A percentile compares a stretch with the other conserved stretches of the same genome.
Evolutionary conservation across 2,113 vertebrate genomes (phyloP).

Genomic region (Zosterops pallidus): DNA sequence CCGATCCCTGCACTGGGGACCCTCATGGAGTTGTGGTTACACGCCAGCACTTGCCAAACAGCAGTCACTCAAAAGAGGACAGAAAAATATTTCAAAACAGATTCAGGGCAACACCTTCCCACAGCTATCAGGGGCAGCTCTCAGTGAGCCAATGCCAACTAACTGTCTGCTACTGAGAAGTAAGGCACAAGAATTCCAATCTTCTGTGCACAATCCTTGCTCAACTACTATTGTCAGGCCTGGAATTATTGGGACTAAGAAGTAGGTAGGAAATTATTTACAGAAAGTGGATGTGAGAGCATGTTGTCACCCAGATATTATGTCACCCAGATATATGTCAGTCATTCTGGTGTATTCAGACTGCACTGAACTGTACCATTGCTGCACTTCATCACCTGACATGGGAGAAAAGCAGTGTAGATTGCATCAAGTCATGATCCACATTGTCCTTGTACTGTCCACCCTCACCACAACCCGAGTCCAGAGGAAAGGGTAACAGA

Average conservation of each 20-base stretch:
- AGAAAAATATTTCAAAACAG: not conserved
- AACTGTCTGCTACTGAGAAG: not conserved
- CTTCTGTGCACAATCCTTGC: not conserved
- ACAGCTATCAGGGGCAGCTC: not conserved
- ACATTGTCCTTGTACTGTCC: not conserved
- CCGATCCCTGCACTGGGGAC: not conserved
- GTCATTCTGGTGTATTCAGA: not conserved
- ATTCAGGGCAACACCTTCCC: not conserved
- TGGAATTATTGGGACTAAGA: not conserved
- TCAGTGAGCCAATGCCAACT: not conserved
- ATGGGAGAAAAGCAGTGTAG: not conserved
- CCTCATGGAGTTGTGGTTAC: not conserved
- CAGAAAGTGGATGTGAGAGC: not conserved
- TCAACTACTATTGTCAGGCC: not conserved
- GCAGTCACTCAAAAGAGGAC: not conserved
- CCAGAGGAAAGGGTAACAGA: not conserved
- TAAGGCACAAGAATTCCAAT: not conserved
- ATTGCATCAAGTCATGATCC: not conserved
- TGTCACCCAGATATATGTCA: not conserved
- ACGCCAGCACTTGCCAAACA: not conserved
- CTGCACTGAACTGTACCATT: not conserved
- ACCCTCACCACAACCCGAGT: not conserved
- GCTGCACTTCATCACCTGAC: not conserved
- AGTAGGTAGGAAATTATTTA: not conserved
- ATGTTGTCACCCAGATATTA: not conserved